Percentiles rank a stretch among this genome's conserved stretches.
Evolutionary conservation across 2,113 vertebrate species (phyloP).

Genomic region (Nansenia antarctica): DNA sequence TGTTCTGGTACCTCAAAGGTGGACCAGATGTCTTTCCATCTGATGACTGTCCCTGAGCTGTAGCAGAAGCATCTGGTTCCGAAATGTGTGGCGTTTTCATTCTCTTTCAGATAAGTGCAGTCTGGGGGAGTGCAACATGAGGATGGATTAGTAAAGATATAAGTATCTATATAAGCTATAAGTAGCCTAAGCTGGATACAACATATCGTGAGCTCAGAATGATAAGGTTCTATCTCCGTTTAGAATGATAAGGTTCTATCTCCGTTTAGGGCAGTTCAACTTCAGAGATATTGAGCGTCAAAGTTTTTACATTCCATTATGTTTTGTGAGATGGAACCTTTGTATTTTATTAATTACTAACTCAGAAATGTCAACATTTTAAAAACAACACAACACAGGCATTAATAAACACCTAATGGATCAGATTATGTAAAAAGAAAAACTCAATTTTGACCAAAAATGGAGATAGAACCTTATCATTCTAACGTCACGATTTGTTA

Average conservation of each 20-base stretch:
- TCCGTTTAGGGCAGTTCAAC: not conserved
- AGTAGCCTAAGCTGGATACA: not conserved
- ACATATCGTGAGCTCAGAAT: not conserved
- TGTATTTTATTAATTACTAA: too few species aligned
- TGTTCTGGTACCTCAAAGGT: conserved; percentile 56
- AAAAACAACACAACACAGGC: too few species aligned
- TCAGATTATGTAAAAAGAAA: too few species aligned
- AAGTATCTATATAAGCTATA: not conserved
- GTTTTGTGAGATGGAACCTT: too few species aligned
- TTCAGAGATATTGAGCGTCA: too few species aligned
- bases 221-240: not conserved
- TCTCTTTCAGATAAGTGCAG: conserved; percentile 38
- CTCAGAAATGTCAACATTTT: too few species aligned
- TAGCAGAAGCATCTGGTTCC: conserved; percentile 56
- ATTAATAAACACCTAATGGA: too few species aligned
- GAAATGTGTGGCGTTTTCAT: conserved; percentile 18
- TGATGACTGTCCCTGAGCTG: conserved; percentile 41
- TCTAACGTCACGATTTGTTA: not conserved
- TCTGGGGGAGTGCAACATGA: conserved; percentile 33
- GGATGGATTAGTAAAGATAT: not conserved
- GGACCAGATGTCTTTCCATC: conserved; percentile 58
- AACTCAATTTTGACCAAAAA: too few species aligned
- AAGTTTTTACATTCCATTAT: too few species aligned
- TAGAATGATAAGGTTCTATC: not conserved
- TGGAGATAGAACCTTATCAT: too few species aligned